phyloP scores from a whole-genome alignment of 2,797 vertebrate species.

The Tokudaia tokunoshimensis region DNA sequence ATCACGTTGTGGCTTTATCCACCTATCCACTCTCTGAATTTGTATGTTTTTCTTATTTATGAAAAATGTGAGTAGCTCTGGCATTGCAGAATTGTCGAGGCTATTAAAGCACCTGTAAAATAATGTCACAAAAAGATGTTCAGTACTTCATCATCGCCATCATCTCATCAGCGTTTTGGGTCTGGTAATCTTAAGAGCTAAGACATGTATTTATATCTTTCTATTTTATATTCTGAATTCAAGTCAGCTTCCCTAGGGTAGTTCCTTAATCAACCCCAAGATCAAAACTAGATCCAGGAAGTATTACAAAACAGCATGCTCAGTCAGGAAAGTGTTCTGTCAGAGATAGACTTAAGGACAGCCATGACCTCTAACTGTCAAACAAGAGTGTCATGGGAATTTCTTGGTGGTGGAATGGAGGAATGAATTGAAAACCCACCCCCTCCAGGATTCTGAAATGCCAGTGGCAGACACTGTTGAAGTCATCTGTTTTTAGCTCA shows the following conservation, averaged over 20 bases:
- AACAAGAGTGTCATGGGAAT: background rate
- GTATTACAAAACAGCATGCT: slow-evolving; percentile 24
- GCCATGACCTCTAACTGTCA: background rate
- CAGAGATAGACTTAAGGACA: slow-evolving; percentile 12
- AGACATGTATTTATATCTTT: background rate
- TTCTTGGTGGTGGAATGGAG: background rate
- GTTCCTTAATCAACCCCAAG: background rate
- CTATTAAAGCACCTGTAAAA: background rate
- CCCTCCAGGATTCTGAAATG: background rate
- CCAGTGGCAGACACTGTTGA: background rate
- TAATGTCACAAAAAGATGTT: background rate
- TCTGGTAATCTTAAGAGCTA: background rate
- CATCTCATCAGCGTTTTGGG: background rate
- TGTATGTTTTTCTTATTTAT: background rate
- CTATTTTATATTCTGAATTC: background rate
- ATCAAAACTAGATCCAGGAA: slow-evolving; percentile 54
- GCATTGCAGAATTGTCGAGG: background rate
- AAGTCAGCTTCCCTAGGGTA: slow-evolving; percentile 31
- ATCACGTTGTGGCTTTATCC: background rate
- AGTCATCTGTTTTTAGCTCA: slow-evolving; percentile 42
- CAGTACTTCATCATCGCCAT: background rate
- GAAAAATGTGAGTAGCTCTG: background rate
- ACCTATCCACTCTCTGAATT: background rate
- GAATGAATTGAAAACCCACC: background rate
- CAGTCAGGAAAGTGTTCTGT: slow-evolving; percentile 35